These are phyloP conservation scores for Sinosuthora webbiana DNA, from an alignment of 2,113 vertebrate species.

Conservation along the genomic window DNA sequence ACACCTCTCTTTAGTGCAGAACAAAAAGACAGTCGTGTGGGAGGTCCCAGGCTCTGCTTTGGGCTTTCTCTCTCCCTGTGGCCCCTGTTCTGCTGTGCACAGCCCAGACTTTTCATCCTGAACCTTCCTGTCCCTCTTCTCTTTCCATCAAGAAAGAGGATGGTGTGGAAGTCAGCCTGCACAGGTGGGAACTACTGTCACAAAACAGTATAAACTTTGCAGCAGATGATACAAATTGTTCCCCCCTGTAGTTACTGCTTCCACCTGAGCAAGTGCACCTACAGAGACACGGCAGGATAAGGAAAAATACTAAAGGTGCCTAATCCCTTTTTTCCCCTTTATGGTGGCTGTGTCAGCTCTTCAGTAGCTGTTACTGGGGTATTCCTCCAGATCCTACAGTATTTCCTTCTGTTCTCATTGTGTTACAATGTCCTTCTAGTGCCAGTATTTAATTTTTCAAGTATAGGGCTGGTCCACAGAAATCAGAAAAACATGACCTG, in stretches of 20 bases:
- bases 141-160: neutral
- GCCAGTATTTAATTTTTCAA: neutral
- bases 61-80: neutral
- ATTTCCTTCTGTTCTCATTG: neutral
- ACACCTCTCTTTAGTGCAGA: neutral
- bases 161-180: neutral
- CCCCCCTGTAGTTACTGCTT: neutral
- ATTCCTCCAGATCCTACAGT: neutral
- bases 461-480: neutral
- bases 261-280: neutral
- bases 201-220: neutral
- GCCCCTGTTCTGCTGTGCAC: neutral
- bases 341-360: neutral
- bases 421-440: neutral
- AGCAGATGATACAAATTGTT: neutral
- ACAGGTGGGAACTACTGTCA: neutral
- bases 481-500: neutral
- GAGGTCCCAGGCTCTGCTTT: neutral
- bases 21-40: neutral
- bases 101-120: neutral
- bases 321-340: neutral
- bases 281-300: rapidly evolving
- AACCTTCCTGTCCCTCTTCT: neutral
- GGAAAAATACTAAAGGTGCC: neutral
- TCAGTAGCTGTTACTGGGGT: neutral